Evolutionary conservation across 2,797 vertebrate genomes (phyloP).

Genomic region (Craterocephalus amniculus): DNA sequence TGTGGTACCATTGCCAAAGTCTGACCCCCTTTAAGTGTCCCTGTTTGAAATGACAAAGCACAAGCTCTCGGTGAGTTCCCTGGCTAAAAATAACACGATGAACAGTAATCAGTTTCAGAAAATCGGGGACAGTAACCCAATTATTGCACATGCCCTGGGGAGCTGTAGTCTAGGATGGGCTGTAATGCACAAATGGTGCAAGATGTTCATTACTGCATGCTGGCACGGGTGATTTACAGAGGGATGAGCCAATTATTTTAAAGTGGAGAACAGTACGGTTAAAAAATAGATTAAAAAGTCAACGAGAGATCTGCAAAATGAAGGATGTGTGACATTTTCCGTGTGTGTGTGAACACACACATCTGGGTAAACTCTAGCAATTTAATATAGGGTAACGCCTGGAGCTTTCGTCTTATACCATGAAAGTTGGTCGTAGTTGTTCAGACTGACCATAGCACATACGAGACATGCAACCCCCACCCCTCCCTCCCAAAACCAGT

Average conservation of each 20-base stretch:
- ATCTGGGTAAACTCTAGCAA: constrained; percentile 58
- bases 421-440: constrained; percentile 48
- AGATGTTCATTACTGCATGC: constrained; percentile 15
- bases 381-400: constrained; percentile 47
- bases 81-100: constrained; percentile 50
- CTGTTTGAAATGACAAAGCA: constrained; percentile 29
- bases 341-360: constrained; percentile 1
- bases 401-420: constrained; percentile 38
- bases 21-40: constrained; percentile 1
- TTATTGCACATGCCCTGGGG: constrained; percentile 38
- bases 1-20: neutral
- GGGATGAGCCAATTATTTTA: constrained; percentile 1
- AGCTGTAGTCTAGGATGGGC: constrained; percentile 25
- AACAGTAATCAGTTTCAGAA: constrained; percentile 53
- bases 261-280: neutral
- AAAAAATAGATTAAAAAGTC: constrained; percentile 19
- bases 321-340: constrained; percentile 4
- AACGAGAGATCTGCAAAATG: neutral
- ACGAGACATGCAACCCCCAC: neutral
- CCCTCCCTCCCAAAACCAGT: too few species aligned
- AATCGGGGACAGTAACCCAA: constrained; percentile 72
- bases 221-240: constrained; percentile 19
- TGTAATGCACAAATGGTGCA: constrained; percentile 34
- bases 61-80: constrained; percentile 36
- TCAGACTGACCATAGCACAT: constrained; percentile 31